Evolutionary conservation across 2,113 vertebrate species (phyloP).

Genomic region (Hippopotamus amphibius): DNA sequence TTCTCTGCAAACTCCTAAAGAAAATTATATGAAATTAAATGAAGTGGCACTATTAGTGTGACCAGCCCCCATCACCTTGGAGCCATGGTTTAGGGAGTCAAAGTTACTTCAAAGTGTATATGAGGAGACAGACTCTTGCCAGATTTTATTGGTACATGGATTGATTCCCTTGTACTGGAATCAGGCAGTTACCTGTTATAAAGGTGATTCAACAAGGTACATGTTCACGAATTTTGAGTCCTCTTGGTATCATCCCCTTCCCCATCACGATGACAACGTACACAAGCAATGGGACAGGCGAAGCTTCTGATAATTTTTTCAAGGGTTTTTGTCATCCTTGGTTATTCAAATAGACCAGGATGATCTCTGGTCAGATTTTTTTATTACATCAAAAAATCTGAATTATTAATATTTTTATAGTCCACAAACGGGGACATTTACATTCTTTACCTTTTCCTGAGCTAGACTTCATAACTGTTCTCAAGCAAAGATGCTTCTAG

Average conservation of each 20-base stretch:
- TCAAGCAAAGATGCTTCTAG: background rate
- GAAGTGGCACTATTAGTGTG: background rate
- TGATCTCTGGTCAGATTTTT: background rate
- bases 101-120: background rate
- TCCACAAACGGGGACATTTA: background rate
- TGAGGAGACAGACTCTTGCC: background rate
- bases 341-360: background rate
- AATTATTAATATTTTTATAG: background rate
- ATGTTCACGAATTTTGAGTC: background rate
- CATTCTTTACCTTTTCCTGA: slow-evolving; percentile 1
- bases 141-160: background rate
- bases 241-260: background rate
- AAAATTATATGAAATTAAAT: slow-evolving; percentile 15
- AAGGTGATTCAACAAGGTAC: background rate
- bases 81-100: background rate
- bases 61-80: background rate
- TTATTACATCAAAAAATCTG: background rate
- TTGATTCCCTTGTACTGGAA: background rate
- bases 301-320: background rate
- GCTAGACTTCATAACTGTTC: background rate
- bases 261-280: background rate
- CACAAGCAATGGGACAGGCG: background rate
- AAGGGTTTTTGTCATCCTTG: background rate
- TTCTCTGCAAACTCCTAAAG: background rate
- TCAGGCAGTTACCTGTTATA: background rate